Evolutionary conservation across 2,797 vertebrate genomes (phyloP).

Genomic region (Garrulus glandarius): DNA sequence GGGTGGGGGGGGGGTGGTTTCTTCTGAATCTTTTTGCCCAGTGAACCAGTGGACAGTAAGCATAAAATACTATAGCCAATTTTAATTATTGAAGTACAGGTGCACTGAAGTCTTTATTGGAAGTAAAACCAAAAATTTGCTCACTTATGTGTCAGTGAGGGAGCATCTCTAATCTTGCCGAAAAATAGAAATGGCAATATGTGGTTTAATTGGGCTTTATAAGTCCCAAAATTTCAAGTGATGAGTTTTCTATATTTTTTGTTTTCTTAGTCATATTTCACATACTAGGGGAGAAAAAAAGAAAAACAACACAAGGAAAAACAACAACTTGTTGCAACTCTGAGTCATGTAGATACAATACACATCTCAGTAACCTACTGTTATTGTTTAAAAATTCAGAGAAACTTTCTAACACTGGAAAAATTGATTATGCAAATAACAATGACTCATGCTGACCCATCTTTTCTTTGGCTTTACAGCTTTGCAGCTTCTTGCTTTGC

Average conservation of each 20-base stretch:
- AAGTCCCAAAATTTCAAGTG: background rate
- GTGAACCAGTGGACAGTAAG: background rate
- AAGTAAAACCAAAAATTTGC: background rate
- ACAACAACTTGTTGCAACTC: background rate
- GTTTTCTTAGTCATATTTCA: background rate
- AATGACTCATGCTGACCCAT: constrained; percentile 24
- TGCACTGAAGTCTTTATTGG: background rate
- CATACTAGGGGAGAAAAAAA: background rate
- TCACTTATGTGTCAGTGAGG: background rate
- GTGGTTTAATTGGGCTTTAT: background rate
- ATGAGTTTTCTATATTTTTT: background rate
- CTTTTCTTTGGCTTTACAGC: background rate
- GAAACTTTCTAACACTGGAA: constrained; percentile 17
- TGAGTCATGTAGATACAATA: background rate
- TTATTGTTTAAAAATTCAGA: constrained; percentile 3
- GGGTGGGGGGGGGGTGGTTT: too few relatives aligned
- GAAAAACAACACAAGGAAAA: background rate
- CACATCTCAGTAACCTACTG: background rate
- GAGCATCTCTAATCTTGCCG: background rate
- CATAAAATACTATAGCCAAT: background rate
- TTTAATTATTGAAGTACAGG: background rate
- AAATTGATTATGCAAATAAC: constrained; percentile 50
- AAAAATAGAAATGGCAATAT: background rate
- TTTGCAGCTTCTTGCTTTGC: constrained; percentile 24
- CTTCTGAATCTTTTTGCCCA: background rate